Evolutionary conservation across 2,888 invertebrate genomes (phyloP), one percentile per base, ranked within the genome.

Genomic region (Craniophora ligustri): DNA sequence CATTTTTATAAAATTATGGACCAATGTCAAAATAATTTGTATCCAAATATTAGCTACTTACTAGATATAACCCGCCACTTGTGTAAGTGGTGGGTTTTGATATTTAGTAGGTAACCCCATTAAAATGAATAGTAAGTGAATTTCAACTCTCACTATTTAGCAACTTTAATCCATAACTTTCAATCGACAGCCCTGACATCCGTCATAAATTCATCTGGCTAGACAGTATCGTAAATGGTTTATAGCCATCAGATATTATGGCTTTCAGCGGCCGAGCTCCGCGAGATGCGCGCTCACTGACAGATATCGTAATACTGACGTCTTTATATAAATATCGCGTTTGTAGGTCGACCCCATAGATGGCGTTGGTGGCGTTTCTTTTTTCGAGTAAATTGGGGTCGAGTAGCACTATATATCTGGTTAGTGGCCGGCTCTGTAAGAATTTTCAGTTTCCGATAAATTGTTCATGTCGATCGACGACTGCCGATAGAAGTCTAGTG

Each of bases 181-280:
- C 36, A 39, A 57, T 39, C n/a, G 58, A 13, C 72, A 75, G 61
- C 72, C 72, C 72, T 73, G 53, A 15, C 28, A 56, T 55, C 49
- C 57, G 62, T 62, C 68, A 75, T 73, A 85, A 83, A 84, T 83
- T 78, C 76, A 81, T 84, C 77, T 72, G 85, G 81, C 86, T 85
- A 88, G 86, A 86, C 87, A 71, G 72, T 77, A 77, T 86, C 86
- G 79, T 88, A 87, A 88, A 86, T 73, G 59, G 67, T 86, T 87
- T 86, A 88, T 84, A 75, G 79, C 67, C 74, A 77, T 79, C 75
- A 79, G 81, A 76, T 81, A 83, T 83, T 81, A 85, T 76, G 71
- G 78, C 64, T 71, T 61, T 68, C 72, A 65, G 76, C 82, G 72
- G 79, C 75, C 70, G 75, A 68, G 46, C 36, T 51, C 50, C 55